Evolutionary conservation across 2,113 vertebrate species (phyloP), one percentile per base, ranked within the genome.

Genomic region (Strix aluco): DNA sequence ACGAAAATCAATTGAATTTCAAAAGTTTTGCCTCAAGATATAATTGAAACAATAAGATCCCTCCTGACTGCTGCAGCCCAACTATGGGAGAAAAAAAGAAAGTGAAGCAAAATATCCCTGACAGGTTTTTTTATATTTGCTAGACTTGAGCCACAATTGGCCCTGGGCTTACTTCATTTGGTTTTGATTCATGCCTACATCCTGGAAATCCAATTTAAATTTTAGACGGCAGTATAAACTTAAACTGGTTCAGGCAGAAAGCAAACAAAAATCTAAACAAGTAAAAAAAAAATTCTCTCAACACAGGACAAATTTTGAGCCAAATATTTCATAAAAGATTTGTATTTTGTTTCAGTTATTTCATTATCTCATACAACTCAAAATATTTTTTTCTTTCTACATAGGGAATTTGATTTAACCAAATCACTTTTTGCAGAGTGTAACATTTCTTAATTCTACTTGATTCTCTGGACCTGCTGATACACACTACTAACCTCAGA

Each of bases 81-180:
- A 40, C 20, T n/a, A 20, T 0, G 0, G 6, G 29, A 92, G 27
- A 30, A 75, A 61, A 57, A 63, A 11, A 42, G 9, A 70, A 7
- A 27, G 13, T 54, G 70, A 78, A 67, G 15, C 16, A 87, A 40
- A 65, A 86, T 62, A 22, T 73, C 29, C 25, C 55, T 46, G 13
- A 62, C 40, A 46, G 21, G 13, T 8, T 38, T 75, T 52, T 67
- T 40, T 17, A 1, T 44, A 51, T 54, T 86, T 78, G 22, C 32
- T 81, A 52, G 34, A 42, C 14, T 8, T 78, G 52, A 73, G 32
- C 13, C n/a, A 54, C 61, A 51, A n/a, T 12, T 73, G 21, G 51
- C 25, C 38, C 38, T 44, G 23, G 58, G 12, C 30, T 82, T 59
- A 63, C 34, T 83, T 77, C 13, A 38, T 72, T 84, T 78, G 11